phyloP scores from a whole-genome alignment of 2,113 vertebrate genomes.

The Thalassoma bifasciatum region DNA sequence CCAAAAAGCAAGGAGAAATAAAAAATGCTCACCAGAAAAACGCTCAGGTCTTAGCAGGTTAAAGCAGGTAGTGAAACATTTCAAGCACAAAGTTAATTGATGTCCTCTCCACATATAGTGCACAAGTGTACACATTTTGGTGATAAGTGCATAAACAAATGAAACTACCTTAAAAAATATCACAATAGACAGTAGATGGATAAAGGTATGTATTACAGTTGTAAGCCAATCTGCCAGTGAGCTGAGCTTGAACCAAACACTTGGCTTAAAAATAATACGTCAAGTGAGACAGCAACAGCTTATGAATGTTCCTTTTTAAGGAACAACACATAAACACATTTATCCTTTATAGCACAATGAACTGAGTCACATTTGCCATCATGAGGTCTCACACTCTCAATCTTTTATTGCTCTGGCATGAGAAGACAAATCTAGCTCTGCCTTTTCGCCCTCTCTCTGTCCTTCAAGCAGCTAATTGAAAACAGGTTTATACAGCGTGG shows the following conservation, averaged over 20 bases:
- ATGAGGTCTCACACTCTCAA: not conserved
- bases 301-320: not conserved
- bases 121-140: too few species aligned
- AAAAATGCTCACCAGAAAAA: too few species aligned
- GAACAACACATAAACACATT: conserved; percentile 1
- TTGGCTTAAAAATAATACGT: not conserved
- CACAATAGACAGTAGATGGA: too few species aligned
- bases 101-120: not conserved
- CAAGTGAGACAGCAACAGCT: conserved; percentile 1
- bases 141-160: too few species aligned
- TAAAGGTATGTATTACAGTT: too few species aligned
- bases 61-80: not conserved
- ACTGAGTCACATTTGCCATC: not conserved
- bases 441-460: conserved; percentile 44
- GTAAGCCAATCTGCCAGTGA: too few species aligned
- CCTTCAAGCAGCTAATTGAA: conserved; percentile 64
- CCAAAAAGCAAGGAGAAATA: too few species aligned
- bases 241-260: not conserved
- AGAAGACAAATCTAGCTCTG: conserved; percentile 34
- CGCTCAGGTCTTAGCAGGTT: too few species aligned
- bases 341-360: not conserved
- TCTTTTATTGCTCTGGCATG: not conserved
- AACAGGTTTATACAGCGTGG: conserved; percentile 46
- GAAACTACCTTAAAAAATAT: too few species aligned
- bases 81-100: not conserved